Percentiles rank a stretch among this genome's conserved stretches.
Conservation (phyloP, 2,113 vertebrate species). For the Myotis davidii region DNA sequence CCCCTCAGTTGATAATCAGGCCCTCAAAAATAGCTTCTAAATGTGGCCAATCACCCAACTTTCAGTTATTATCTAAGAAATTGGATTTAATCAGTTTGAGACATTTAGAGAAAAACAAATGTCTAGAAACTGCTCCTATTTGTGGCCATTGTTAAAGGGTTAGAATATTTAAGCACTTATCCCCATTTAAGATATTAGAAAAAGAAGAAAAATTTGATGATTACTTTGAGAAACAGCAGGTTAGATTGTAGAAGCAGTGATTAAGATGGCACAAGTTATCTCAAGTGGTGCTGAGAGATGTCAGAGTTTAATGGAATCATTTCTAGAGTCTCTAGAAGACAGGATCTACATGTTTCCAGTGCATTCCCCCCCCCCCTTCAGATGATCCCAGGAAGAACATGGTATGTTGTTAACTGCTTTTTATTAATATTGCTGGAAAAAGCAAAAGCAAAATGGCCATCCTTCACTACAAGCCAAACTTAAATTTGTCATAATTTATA, state of each 20-base stretch:
- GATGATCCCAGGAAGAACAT: neutral
- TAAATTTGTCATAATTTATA: neutral
- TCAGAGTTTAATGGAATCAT: neutral
- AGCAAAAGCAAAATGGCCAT: neutral
- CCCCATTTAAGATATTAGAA: neutral
- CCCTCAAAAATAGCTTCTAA: slow-evolving; percentile 2
- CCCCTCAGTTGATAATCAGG: neutral
- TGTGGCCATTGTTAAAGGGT: slow-evolving; percentile 29
- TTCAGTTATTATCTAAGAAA: slow-evolving; percentile 62
- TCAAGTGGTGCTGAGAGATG: neutral
- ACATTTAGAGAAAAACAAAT: neutral
- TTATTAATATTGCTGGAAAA: neutral
- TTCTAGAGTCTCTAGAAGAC: neutral
- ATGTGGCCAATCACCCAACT: slow-evolving; percentile 31
- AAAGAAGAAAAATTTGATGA: neutral
- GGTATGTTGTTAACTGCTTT: neutral
- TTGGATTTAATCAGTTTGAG: slow-evolving; percentile 26
- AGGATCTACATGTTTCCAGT: slow-evolving; percentile 9
- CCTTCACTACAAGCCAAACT: neutral
- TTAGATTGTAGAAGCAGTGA: neutral
- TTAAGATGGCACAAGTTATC: neutral
- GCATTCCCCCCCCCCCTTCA: neutral
- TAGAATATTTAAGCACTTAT: neutral
- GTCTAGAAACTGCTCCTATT: neutral
- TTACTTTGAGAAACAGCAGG: neutral